Base-by-base conservation (phyloP, 1,140 invertebrate species). In the Pomacea maculata region DNA sequence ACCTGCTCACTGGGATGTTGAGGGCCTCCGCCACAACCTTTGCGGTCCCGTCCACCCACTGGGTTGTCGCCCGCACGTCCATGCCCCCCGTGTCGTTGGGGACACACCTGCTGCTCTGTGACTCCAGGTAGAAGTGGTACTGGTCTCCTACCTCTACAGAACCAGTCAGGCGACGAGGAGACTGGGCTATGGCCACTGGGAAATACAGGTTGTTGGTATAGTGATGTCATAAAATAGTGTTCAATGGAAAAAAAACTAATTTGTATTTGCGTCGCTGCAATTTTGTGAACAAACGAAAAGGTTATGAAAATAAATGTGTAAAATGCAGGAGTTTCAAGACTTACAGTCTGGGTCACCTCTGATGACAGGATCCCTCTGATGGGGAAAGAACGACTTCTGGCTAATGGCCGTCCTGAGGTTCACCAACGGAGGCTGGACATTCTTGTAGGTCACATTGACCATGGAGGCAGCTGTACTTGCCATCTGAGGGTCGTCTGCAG, bases 371-470 rank as follows among this genome's bases (percentile, higher is more conserved):
- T 77, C 57, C 1, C 29, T 61, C 8, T 87, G 79, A 25, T 83
- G 71, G 25, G 85, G 84, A 74, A 87, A 86, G 75, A 89, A 83
- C 29, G 87, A 87, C 29, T 84, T 81, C 12, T 84, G 65, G 57
- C 82, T 72, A 11, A 90, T 85, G 34, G 85, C 88, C 11, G 86
- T 84, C 17, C 94, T 21, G 61, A 89, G 84, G 29, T 85, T 83
- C 6, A 95, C 82, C 15, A 95, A 86, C 6, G 94, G 93, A 72
- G 93, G 93, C 81, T 88, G 85, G 0, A 91, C 73, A 29, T 93
- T 91, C 11, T 85, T 86, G 84, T 96, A 95, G 14, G 92, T 92
- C 21, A 96, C 91, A 87, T 94, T 93, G 2, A 96, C 94, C 84
- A 84, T 90, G 85, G 88, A 65, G 83, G 94, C 88, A 57, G 93